Base-by-base conservation (phyloP, 53 echinoderm and acorn worm species). In the Temnopleurus reevesii region DNA sequence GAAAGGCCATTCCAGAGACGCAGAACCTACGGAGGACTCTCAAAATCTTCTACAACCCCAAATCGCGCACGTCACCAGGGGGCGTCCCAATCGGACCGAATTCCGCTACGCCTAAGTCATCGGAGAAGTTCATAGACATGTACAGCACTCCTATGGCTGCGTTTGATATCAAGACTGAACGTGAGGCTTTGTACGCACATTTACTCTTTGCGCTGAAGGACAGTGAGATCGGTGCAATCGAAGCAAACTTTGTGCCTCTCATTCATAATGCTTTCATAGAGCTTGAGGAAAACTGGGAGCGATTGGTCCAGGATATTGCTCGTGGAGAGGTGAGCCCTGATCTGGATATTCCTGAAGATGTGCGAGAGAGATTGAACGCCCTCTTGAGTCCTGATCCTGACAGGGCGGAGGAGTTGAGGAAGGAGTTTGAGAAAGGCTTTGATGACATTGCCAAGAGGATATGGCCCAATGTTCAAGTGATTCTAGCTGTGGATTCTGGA, bases 181-280 rank as follows among this genome's bases (percentile, higher is more conserved):
- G 90, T 0, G 97, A 97, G 60, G 93, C 93, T 13, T 81, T 95
- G 12, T 97, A 97, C 66, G 91, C 92, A 0, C 97, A 95, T 63
- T 90, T 97, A 5, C 89, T 97, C 10, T 97, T 97, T 90, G 95
- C 92, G 2, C 89, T 97, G 31, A 95, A 89, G 55, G 97, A 96
- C 41, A 89, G 91, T 1, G 82, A 91, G 81, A 91, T 97, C 19
- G 97, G 97, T 12, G 91, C 91, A 24, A 89, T 97, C 7, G 97
- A 97, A 53, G 93, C 95, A 36, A 97, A 97, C 60, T 97, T 97
- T 93, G 97, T 92, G 10, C 93, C 97, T 57, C 84, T 97, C 21
- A 77, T 96, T 7, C 81, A 95, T 61, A 93, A 93, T 46, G 97
- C 91, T 21, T 97, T 97, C 77, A 90, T 92, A 7, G 93, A 93